phyloP scores from a whole-genome alignment of 2,113 vertebrate species.

The Canis aureus region DNA sequence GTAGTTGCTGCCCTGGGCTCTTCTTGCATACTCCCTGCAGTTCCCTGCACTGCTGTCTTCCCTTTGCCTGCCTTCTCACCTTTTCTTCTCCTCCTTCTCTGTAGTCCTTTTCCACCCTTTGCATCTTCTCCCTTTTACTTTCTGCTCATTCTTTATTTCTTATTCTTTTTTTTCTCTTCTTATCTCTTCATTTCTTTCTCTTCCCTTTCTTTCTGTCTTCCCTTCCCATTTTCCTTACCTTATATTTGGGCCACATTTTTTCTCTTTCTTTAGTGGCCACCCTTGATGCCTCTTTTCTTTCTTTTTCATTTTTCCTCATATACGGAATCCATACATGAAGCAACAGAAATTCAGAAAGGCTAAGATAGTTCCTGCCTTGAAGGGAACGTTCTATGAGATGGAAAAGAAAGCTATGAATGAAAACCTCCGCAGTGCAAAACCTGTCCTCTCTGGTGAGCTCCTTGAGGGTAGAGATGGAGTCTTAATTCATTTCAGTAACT shows the following conservation, averaged over 20 bases:
- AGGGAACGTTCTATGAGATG: neutral
- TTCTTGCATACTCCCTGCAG: neutral
- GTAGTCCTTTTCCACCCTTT: neutral
- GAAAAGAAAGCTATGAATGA: neutral
- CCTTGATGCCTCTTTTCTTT: neutral
- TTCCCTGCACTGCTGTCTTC: too few relatives aligned
- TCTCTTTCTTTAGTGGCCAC: neutral
- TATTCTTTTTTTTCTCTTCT: neutral
- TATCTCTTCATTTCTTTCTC: neutral
- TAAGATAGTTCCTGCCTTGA: neutral
- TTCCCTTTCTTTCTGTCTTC: neutral
- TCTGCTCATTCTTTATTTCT: neutral
- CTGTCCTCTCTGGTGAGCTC: too few relatives aligned
- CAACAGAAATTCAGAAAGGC: neutral
- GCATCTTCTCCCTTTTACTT: neutral
- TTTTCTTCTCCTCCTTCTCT: neutral
- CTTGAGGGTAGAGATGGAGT: too few relatives aligned
- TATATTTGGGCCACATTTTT: neutral
- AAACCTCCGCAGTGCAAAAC: neutral
- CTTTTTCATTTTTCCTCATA: neutral
- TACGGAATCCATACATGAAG: neutral
- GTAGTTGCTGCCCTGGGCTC: rapidly evolving
- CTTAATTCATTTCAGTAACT: neutral
- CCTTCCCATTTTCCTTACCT: neutral
- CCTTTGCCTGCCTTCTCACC: neutral